These are phyloP conservation scores for Empidonax traillii DNA, from an alignment of 2,113 vertebrate species.

Conservation along the genomic window DNA sequence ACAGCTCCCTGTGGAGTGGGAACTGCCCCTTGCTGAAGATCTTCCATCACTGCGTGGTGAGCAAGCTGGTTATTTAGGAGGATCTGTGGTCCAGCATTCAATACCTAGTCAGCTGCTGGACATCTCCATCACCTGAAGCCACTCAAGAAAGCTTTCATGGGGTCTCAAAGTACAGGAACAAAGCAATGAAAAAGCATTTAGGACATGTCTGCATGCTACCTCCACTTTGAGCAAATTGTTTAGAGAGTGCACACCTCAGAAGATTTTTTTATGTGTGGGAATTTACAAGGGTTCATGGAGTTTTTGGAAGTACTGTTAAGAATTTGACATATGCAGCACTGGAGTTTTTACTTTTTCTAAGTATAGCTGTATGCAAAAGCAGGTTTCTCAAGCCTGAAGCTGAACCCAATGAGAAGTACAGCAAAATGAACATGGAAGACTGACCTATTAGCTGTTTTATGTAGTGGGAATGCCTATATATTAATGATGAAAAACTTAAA, in stretches of 20 bases:
- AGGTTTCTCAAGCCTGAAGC: not conserved
- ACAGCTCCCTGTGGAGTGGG: rapidly evolving
- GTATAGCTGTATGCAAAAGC: not conserved
- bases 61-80: not conserved
- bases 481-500: not conserved
- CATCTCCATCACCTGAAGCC: not conserved
- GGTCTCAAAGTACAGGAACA: not conserved
- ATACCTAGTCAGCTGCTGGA: not conserved
- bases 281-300: not conserved
- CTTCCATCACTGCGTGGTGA: not conserved
- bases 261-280: not conserved
- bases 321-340: not conserved
- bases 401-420: not conserved
- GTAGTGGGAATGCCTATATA: not conserved
- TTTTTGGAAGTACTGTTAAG: not conserved
- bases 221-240: not conserved
- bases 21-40: not conserved
- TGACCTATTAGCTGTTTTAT: not conserved
- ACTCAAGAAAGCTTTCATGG: not conserved
- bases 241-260: not conserved
- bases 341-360: not conserved
- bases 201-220: not conserved
- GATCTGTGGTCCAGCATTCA: not conserved
- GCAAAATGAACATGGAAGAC: not conserved
- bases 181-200: not conserved